A percentile compares a stretch with the other conserved stretches of the same genome.
phyloP scores from a whole-genome alignment of 2,797 vertebrate genomes.

The Aythya fuligula region DNA sequence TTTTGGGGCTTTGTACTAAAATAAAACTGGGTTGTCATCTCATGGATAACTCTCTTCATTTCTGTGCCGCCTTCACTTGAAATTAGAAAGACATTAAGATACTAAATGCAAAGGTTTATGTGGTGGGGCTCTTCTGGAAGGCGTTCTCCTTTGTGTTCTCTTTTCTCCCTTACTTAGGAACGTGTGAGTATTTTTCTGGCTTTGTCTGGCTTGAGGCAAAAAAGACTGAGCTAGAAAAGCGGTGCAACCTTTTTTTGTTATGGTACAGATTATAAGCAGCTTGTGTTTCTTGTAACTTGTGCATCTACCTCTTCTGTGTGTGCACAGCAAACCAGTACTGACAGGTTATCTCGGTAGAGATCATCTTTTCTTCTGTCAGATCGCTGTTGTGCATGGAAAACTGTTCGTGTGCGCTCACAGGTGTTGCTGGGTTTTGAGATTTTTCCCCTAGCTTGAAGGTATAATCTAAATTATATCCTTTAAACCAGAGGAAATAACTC shows the following conservation, averaged over 20 bases:
- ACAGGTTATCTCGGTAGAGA: neutral
- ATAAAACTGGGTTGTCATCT: neutral
- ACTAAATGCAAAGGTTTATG: neutral
- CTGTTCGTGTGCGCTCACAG: neutral
- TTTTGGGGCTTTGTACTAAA: neutral
- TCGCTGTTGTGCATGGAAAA: neutral
- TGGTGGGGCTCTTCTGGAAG: neutral
- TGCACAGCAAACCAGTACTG: neutral
- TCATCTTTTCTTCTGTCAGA: neutral
- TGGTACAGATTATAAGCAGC: neutral
- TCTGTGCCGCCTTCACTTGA: neutral
- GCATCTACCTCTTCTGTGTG: neutral
- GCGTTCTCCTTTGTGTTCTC: neutral
- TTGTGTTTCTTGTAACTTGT: neutral
- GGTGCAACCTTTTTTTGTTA: neutral
- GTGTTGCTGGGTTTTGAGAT: neutral
- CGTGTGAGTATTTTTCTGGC: neutral
- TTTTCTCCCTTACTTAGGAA: neutral
- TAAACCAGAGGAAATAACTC: neutral
- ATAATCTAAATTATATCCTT: neutral
- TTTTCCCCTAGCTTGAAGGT: neutral
- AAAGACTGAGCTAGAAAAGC: neutral
- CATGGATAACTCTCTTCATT: neutral
- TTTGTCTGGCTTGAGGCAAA: slow-evolving; percentile 13
- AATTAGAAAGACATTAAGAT: neutral